Percentiles rank a stretch among this genome's conserved stretches.
phyloP scores from a whole-genome alignment of 2,113 vertebrate species.

The Ceyx cyanopectus region DNA sequence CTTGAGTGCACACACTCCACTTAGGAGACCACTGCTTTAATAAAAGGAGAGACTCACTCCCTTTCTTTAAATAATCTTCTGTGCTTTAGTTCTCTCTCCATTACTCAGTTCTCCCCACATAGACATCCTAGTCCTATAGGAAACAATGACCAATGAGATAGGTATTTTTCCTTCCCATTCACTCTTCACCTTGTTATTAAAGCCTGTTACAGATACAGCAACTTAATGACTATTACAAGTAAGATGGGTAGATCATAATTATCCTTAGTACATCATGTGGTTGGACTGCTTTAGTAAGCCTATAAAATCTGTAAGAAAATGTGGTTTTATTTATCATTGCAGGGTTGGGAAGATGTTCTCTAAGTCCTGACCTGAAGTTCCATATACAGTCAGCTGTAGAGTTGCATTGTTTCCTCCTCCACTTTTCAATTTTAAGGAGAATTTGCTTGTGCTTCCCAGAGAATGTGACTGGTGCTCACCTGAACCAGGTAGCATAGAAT shows the following conservation, averaged over 20 bases:
- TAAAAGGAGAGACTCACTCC: not conserved
- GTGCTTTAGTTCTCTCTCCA: conserved; percentile 3
- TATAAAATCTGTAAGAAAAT: not conserved
- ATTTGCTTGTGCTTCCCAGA: not conserved
- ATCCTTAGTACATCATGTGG: not conserved
- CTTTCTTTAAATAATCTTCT: not conserved
- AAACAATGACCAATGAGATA: not conserved
- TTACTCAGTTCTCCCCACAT: not conserved
- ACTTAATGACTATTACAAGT: not conserved
- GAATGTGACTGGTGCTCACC: not conserved
- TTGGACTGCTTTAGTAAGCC: not conserved
- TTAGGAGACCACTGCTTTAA: not conserved
- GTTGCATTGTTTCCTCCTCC: not conserved
- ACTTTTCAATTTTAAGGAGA: not conserved
- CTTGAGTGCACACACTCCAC: not conserved
- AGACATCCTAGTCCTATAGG: not conserved
- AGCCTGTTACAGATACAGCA: not conserved
- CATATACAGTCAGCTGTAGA: not conserved
- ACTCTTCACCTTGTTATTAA: conserved; percentile 9
- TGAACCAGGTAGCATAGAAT: not conserved
- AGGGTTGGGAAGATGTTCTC: not conserved
- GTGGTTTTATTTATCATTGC: not conserved
- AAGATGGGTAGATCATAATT: not conserved
- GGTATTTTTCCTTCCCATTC: not conserved
- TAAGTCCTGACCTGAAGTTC: not conserved